Base-by-base conservation (phyloP, 1,140 invertebrate genomes). In the Alviniconcha marisindica region DNA sequence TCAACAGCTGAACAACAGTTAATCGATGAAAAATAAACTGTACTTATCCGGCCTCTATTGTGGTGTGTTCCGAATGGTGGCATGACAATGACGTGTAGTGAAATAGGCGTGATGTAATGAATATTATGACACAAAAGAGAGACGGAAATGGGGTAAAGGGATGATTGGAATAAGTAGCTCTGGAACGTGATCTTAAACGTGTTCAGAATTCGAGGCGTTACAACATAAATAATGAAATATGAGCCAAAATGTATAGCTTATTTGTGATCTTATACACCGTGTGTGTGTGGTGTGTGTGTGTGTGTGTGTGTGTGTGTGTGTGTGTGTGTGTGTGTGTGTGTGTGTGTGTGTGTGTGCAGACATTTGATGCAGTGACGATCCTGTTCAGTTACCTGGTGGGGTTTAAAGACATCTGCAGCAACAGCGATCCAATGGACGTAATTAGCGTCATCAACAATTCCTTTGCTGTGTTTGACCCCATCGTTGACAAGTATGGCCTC, bases 401-500 rank as follows among this genome's bases (percentile, higher is more conserved):
- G 0, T 93, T 93, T 82, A 86, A 84, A 44, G 90, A 91, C 15
- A 89, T 93, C 60, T 91, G 89, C 81, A 85, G 86, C 14, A 81
- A 87, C 0, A 88, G 89, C 2, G 81, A 84, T 4, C 87, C 92
- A 2, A 87, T 91, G 81, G 84, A 91, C 31, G 87, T 92, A 18
- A 90, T 92, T 0, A 71, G 90, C 73, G 88, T 87, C 54, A 90
- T 93, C 71, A 92, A 92, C 83, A 84, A 82, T 15, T 87, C 91
- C 54, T 92, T 92, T 92, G 97, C 96, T 0, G 96, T 96, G 83
- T 98, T 98, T 93, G 97, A 98, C 92, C 96, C 96, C 28, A 97
- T 97, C 33, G 97, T 98, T 84, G 97, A 97, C 91, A 96, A 96
- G 66, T 97, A 98, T 91, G 96, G 96, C 88, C 97, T 98, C 1